phyloP scores from a whole-genome alignment of 1,140 invertebrate genomes.

The Drosophila pallidifrons region DNA sequence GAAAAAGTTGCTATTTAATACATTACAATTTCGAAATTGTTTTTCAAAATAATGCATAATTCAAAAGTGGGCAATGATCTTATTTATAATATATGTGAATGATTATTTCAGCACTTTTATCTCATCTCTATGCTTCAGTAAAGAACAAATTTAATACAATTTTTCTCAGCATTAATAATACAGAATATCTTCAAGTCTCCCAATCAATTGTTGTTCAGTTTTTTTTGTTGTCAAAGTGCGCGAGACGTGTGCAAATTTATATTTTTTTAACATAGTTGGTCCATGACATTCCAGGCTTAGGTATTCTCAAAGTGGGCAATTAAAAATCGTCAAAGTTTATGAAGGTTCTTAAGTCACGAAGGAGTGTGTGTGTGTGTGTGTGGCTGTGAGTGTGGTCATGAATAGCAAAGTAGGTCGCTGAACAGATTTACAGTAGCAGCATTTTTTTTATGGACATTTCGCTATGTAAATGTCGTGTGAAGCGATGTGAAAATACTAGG shows the following conservation, averaged over 20 bases:
- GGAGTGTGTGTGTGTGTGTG: not conserved
- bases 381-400: constrained; percentile 25
- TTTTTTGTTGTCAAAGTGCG: not conserved
- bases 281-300: constrained; percentile 46
- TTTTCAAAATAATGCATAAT: too few relatives aligned
- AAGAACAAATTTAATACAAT: too few relatives aligned
- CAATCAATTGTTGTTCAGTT: not conserved
- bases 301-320: constrained; percentile 59
- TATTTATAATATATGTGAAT: too few relatives aligned
- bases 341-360: constrained; percentile 31
- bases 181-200: not conserved
- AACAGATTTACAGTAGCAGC: constrained; percentile 36
- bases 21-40: too few relatives aligned
- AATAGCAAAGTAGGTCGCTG: constrained; percentile 37
- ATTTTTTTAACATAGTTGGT: constrained; percentile 63
- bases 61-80: too few relatives aligned
- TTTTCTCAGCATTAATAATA: not conserved
- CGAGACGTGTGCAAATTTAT: constrained; percentile 37
- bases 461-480: constrained; percentile 31
- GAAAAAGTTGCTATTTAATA: too few relatives aligned
- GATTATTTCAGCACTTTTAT: too few relatives aligned
- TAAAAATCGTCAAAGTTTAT: constrained; percentile 70
- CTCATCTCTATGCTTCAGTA: too few relatives aligned
- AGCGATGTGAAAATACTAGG: constrained; percentile 30
- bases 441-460: constrained; percentile 33